These are phyloP conservation scores for Erythrolamprus reginae DNA, from an alignment of 2,113 vertebrate genomes.

Conservation along the genomic window DNA sequence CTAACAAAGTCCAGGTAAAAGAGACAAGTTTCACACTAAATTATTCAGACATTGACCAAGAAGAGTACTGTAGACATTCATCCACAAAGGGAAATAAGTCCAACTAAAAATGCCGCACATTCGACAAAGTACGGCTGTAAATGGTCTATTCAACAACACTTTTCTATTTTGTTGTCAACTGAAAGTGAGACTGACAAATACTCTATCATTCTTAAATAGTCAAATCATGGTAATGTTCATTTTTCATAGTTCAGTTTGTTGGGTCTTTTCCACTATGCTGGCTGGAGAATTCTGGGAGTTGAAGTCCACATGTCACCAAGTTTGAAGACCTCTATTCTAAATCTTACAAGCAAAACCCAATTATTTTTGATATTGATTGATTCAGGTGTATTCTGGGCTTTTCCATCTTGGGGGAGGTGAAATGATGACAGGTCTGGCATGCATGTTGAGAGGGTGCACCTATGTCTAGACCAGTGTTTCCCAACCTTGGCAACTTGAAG, in stretches of 20 bases:
- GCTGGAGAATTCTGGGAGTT: no score
- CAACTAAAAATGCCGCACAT: not conserved
- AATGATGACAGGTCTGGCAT: no score
- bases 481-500: no score
- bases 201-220: slow-evolving; percentile 55
- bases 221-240: slow-evolving; percentile 47
- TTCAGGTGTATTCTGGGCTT: not conserved
- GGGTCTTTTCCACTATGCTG: not conserved
- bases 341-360: not conserved
- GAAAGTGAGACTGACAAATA: slow-evolving; percentile 48
- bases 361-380: not conserved
- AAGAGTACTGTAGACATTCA: not conserved
- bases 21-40: not conserved
- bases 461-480: no score
- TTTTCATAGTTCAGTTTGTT: slow-evolving; percentile 29
- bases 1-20: not conserved
- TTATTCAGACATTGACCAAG: not conserved
- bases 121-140: not conserved
- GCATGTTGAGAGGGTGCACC: not conserved
- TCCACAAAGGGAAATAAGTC: not conserved
- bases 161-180: slow-evolving; percentile 53
- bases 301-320: no score
- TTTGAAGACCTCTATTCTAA: no score
- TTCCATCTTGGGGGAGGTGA: no score
- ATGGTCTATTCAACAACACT: slow-evolving; percentile 12